phyloP scores from a whole-genome alignment of 2,797 vertebrate species.

The Trichosurus vulpecula region DNA sequence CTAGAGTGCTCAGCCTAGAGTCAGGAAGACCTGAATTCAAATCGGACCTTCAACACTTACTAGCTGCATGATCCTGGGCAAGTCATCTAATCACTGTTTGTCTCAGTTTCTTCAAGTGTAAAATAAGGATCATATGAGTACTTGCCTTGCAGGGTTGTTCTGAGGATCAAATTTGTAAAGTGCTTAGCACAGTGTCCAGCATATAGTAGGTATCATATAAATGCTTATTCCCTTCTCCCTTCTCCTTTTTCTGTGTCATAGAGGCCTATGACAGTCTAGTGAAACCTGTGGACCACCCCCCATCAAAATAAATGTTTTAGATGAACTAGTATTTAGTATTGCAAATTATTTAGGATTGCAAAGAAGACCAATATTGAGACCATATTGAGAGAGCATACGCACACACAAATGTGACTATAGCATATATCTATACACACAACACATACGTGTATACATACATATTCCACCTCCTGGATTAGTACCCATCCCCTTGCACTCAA shows the following conservation, averaged over 20 bases:
- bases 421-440: too few relatives aligned
- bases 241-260: too few relatives aligned
- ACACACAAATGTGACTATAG: too few relatives aligned
- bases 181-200: not conserved
- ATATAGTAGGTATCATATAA: not conserved
- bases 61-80: not conserved
- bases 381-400: not conserved
- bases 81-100: not conserved
- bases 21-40: not conserved
- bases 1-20: not conserved
- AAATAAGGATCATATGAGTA: not conserved
- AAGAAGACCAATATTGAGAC: not conserved
- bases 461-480: not conserved
- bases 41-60: not conserved
- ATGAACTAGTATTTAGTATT: too few relatives aligned
- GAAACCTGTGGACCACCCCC: too few relatives aligned
- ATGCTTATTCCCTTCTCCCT: not conserved
- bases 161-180: not conserved
- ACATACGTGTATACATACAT: too few relatives aligned
- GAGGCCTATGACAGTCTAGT: too few relatives aligned
- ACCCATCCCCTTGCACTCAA: not conserved
- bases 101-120: not conserved
- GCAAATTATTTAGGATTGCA: not conserved
- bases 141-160: not conserved
- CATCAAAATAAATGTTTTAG: too few relatives aligned